A percentile compares a stretch with the other conserved stretches of the same genome.
phyloP scores from a whole-genome alignment of 35 echinoderm and acorn worm genomes.

The Holothuria glaberrima region DNA sequence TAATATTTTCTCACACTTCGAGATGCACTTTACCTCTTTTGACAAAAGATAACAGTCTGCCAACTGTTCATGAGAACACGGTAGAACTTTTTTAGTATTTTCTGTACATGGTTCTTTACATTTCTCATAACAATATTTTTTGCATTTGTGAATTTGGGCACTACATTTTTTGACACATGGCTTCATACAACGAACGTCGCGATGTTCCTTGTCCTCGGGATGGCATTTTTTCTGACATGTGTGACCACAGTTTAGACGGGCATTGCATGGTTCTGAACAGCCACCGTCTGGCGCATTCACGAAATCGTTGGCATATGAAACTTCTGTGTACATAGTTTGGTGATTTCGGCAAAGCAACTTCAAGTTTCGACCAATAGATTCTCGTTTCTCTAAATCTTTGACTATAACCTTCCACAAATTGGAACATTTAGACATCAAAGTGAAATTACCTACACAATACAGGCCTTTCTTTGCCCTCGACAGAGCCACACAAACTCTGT shows the following conservation, averaged over 20 bases:
- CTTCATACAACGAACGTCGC: neutral
- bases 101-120: slow-evolving; percentile 1
- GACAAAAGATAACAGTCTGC: neutral
- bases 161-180: slow-evolving; percentile 19
- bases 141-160: slow-evolving; percentile 28
- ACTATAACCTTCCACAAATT: slow-evolving; percentile 68
- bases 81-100: neutral
- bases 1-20: slow-evolving; percentile 38
- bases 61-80: slow-evolving; percentile 23
- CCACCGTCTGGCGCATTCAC: slow-evolving; percentile 56
- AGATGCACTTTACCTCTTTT: slow-evolving; percentile 37
- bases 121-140: neutral
- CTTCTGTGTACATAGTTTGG: slow-evolving; percentile 33
- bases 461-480: slow-evolving; percentile 73
- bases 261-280: slow-evolving; percentile 57
- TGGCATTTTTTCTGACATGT: slow-evolving; percentile 71
- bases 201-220: slow-evolving; percentile 39
- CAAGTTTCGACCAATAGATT: slow-evolving; percentile 41
- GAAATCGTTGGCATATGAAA: slow-evolving; percentile 54
- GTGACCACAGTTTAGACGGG: slow-evolving; percentile 80
- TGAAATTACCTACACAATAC: slow-evolving; percentile 80
- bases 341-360: slow-evolving; percentile 71
- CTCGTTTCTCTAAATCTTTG: neutral
- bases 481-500: slow-evolving; percentile 62
- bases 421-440: slow-evolving; percentile 51